phyloP scores from a whole-genome alignment of 2,113 vertebrate genomes.

The Pseudorasbora parva region DNA sequence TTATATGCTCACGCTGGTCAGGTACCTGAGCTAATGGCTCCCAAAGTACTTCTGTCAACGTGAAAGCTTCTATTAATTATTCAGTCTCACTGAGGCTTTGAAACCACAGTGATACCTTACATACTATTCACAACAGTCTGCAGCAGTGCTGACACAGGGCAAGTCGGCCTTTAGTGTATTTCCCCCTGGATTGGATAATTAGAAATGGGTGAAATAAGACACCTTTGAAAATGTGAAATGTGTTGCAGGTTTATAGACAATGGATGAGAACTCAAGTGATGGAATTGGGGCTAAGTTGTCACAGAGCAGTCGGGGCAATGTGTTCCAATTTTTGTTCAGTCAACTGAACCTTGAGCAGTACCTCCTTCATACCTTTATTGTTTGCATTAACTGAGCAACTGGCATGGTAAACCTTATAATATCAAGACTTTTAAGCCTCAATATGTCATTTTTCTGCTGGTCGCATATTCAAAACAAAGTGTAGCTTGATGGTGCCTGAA shows the following conservation, averaged over 20 bases:
- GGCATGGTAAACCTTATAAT: background rate
- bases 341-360: background rate
- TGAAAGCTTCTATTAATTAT: constrained; percentile 76
- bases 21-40: constrained; percentile 73
- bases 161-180: constrained; percentile 35
- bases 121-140: constrained; percentile 69
- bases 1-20: constrained; percentile 69
- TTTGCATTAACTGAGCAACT: background rate
- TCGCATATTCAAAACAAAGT: too few species aligned
- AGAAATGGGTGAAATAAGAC: constrained; percentile 20
- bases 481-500: too few species aligned
- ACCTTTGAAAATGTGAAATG: constrained; percentile 9
- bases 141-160: constrained; percentile 38
- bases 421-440: too few species aligned
- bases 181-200: constrained; percentile 28
- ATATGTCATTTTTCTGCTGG: too few species aligned
- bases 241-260: background rate
- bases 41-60: constrained; percentile 76
- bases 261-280: background rate
- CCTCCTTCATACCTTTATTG: background rate
- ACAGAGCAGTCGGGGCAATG: background rate
- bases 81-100: constrained; percentile 66
- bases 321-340: background rate
- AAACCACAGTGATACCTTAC: constrained; percentile 65
- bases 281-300: background rate